Base-by-base conservation (phyloP, 2,888 invertebrate species). In the Drosophila colorata region DNA sequence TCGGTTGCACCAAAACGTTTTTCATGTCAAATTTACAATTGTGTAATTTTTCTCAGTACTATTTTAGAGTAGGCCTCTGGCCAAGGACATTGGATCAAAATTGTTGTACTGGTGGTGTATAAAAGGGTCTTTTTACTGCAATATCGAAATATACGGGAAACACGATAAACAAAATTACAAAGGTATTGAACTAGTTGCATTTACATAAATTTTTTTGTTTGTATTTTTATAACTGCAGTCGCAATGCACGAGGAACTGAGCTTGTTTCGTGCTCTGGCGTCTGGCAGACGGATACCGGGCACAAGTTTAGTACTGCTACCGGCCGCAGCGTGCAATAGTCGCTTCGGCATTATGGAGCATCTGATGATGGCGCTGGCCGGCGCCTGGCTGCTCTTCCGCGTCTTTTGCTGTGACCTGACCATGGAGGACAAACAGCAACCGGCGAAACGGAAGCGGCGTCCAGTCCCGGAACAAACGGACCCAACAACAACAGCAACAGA, bases 301-400 rank as follows among this genome's bases (percentile, higher is more conserved):
- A 75, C 71, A 4, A 56, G 66, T 59, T 23, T 65, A 13, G 33
- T 74, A n/a, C 48, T 66, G 13, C 28, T 59, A 28, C 47, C 53
- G 9, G 52, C 40, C 8, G 6, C 37, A 18, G 20, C 18, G 4
- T n/a, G 18, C 1, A 49, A 9, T 7, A 18, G 14, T 2, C 55
- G 59, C n/a, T 66, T 74, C 14, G 48, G 43, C 1, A 6, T 33
- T 2, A 56, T 60, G 2, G 74, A 74, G 1, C 61, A 71, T 7
- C 14, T 59, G 0, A 52, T 74, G n/a, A 55, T 74, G 57, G 58
- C 51, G 2, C 20, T 74, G 16, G 59, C 69, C 1, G 63, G 47
- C 14, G 44, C 59, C 5, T 74, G 74, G 71, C 16, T 75, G 0
- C 14, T 75, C 2, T 9, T 59, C 8, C 56, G 75, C 20, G 53